Evolutionary conservation across 2,113 vertebrate genomes (phyloP).

Genomic region (Ginglymostoma cirratum): DNA sequence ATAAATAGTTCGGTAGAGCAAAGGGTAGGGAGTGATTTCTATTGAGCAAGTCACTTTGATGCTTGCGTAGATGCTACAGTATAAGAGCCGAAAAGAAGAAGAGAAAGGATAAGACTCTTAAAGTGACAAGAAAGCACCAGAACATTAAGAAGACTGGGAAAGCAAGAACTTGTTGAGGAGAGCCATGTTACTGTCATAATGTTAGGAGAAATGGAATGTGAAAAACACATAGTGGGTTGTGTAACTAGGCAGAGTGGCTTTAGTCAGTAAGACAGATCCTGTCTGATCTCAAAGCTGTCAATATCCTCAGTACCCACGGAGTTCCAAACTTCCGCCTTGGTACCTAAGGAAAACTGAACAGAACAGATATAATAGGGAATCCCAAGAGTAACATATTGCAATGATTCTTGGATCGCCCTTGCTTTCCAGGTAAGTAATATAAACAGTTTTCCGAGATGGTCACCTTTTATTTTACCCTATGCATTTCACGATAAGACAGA

Average conservation of each 20-base stretch:
- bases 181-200: neutral
- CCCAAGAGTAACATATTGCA: neutral
- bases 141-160: neutral
- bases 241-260: neutral
- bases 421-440: neutral
- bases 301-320: neutral
- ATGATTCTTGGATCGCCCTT: neutral
- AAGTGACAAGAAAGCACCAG: neutral
- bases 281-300: neutral
- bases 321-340: neutral
- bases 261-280: neutral
- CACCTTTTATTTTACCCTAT: neutral
- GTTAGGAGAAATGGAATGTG: neutral
- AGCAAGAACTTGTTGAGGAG: neutral
- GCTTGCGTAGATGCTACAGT: neutral
- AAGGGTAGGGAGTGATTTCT: neutral
- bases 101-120: neutral
- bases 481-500: neutral
- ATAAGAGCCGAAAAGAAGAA: neutral
- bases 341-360: neutral
- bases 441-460: neutral
- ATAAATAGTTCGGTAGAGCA: neutral
- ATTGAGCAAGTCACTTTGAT: neutral
- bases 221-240: neutral
- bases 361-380: neutral